phyloP scores from a whole-genome alignment of 2,888 invertebrate genomes.

The Phalera bucephala region DNA sequence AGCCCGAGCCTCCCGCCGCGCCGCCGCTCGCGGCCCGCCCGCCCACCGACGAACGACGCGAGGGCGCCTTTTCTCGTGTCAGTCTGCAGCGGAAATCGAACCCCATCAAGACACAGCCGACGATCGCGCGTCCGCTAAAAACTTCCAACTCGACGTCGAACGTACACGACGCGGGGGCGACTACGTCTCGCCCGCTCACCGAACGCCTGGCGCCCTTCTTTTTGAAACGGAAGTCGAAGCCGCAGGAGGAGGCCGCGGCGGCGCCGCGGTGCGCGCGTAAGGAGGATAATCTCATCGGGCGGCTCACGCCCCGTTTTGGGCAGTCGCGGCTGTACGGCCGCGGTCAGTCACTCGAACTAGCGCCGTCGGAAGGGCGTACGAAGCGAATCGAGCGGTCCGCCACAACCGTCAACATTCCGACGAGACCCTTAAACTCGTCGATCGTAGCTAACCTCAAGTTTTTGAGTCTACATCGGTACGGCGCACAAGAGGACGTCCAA shows the following conservation, averaged over 20 bases:
- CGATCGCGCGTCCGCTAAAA: constrained; percentile 57
- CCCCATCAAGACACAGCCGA: constrained; percentile 62
- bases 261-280: constrained; percentile 44
- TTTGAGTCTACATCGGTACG: constrained; percentile 74
- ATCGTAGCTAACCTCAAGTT: constrained; percentile 71
- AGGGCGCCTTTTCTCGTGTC: constrained; percentile 65
- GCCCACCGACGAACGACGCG: constrained; percentile 31
- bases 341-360: constrained; percentile 71
- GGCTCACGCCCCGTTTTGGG: constrained; percentile 72
- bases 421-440: constrained; percentile 66
- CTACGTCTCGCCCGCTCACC: constrained; percentile 59
- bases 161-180: constrained; percentile 65
- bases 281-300: constrained; percentile 71
- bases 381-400: constrained; percentile 71
- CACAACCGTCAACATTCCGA: constrained; percentile 63
- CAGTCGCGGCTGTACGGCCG: constrained; percentile 69
- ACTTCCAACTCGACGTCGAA: constrained; percentile 74
- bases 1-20: constrained; percentile 29
- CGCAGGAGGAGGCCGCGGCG: constrained; percentile 46
- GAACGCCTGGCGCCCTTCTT: constrained; percentile 76
- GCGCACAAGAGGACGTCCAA: constrained; percentile 55
- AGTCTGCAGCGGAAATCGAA: constrained; percentile 75
- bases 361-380: constrained; percentile 43
- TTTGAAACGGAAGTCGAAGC: constrained; percentile 70
- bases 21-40: constrained; percentile 21